Base-by-base conservation (phyloP, 1,140 invertebrate species). In the Drosophila pachea region DNA sequence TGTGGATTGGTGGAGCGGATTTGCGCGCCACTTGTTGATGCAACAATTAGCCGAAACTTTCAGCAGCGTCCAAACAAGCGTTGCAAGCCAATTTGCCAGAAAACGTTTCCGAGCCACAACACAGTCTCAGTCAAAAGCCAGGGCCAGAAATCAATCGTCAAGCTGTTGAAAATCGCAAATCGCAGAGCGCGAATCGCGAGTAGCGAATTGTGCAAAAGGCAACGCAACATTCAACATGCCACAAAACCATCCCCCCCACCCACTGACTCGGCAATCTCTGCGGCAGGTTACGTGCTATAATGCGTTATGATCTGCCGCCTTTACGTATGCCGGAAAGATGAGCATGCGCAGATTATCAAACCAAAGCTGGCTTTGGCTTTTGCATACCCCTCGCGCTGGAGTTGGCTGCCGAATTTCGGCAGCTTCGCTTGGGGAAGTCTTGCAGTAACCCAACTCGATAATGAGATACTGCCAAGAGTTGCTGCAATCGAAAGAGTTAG, bases 41-140 rank as follows among this genome's bases (percentile, higher is more conserved):
- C 78, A 81, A 77, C 82, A 84, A 84, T 84, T 84, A 84, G 76
- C 58, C 81, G 77, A 58, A 76, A 67, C 76, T 86, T 86, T 86
- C 77, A 79, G 69, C 79, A 70, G 60, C 52, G 61, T 56, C 63
- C 74, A 73, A 83, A 74, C 70, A 73, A 86, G 69, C 62, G 47
- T 61, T 68, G 52, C 81, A 47, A 86, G 54, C 47, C 70, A 84
- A 84, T 84, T 84, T 74, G 70, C 69, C 66, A 54, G 16, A 32
- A 76, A 72, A 65, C 58, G 70, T 62, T 79, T 77, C 38, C 62
- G 33, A 60, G 60, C 63, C 33, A 33, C 22, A 22, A 3, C 33
- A 33, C 22, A 22, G 22, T 22, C 22, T 22, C 48, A 71, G 7
- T 42, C 58, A 33, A 29, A 52, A 64, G 65, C 65, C 49, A 72